Percentiles rank a stretch among this genome's conserved stretches.
phyloP scores from a whole-genome alignment of 2,113 vertebrate genomes.

The Taxidea taxus region DNA sequence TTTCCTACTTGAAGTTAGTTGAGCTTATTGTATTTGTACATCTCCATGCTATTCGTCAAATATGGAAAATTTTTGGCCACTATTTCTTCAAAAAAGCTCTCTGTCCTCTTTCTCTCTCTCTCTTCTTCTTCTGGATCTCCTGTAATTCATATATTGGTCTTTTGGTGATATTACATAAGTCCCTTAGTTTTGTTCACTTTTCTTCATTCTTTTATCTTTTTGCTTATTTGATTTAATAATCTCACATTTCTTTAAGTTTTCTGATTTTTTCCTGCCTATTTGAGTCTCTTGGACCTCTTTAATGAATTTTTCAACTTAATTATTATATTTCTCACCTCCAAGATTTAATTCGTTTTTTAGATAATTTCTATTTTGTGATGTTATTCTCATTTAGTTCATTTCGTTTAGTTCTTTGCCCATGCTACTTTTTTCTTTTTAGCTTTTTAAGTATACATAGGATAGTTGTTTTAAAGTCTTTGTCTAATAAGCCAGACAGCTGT shows the following conservation, averaged over 20 bases:
- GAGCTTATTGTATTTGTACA: background rate
- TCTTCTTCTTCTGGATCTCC: background rate
- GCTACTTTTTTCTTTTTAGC: background rate
- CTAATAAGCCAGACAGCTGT: background rate
- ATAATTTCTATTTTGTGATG: background rate
- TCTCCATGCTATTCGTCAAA: background rate
- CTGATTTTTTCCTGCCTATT: background rate
- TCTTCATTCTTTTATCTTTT: background rate
- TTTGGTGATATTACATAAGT: background rate
- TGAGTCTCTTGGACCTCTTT: background rate
- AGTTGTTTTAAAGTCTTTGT: background rate
- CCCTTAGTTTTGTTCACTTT: background rate
- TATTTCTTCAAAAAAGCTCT: background rate
- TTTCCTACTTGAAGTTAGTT: background rate
- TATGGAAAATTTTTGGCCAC: background rate
- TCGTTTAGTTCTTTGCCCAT: background rate
- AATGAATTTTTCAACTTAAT: background rate
- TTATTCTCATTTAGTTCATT: background rate
- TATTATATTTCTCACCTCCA: background rate
- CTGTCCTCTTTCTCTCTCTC: background rate
- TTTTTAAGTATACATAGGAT: background rate
- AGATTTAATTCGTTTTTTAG: background rate
- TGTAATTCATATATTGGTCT: background rate
- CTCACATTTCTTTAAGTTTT: background rate
- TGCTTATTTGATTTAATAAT: background rate